Percentiles rank a stretch among this genome's conserved stretches.
These are phyloP conservation scores for Linepithema humile DNA, from an alignment of 1,140 invertebrate genomes.

Conservation along the genomic window DNA sequence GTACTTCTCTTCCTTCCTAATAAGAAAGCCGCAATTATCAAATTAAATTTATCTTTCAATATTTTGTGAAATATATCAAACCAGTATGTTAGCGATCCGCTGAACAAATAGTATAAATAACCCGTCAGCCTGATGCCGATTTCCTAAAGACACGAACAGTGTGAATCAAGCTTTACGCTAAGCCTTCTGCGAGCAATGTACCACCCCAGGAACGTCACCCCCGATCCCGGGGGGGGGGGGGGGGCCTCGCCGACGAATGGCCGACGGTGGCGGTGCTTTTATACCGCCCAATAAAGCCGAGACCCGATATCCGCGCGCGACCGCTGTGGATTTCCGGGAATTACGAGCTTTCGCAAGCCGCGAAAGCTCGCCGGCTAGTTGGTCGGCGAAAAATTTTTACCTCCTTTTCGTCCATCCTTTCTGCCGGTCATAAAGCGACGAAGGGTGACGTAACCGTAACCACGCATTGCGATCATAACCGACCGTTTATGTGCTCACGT, in stretches of 20 bases:
- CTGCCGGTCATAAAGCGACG: not conserved
- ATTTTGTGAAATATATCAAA: too few species aligned
- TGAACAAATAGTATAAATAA: not conserved
- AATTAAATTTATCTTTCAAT: too few species aligned
- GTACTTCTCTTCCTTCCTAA: not conserved
- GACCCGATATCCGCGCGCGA: conserved; percentile 51
- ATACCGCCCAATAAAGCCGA: conserved; percentile 56
- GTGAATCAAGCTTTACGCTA: conserved; percentile 14
- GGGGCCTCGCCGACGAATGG: conserved; percentile 18
- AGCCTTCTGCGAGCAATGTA: conserved; percentile 30
- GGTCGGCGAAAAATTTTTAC: conserved; percentile 30
- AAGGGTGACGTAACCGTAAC: conserved; percentile 43
- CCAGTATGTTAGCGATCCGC: too few species aligned
- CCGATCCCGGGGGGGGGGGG: not conserved
- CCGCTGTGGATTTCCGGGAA: conserved; percentile 33
- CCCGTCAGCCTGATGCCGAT: not conserved
- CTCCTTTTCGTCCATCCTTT: not conserved
- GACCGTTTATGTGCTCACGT: conserved; percentile 58
- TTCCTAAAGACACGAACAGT: not conserved
- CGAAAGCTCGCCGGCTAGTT: conserved; percentile 1
- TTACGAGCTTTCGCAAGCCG: conserved; percentile 33
- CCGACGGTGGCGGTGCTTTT: conserved; percentile 42
- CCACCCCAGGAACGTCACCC: not conserved
- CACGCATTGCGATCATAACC: conserved; percentile 45
- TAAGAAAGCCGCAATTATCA: not conserved